Evolutionary conservation across 2,888 invertebrate species (phyloP), one percentile per base, ranked within the genome.

Genomic region (Brachypterus glaber): DNA sequence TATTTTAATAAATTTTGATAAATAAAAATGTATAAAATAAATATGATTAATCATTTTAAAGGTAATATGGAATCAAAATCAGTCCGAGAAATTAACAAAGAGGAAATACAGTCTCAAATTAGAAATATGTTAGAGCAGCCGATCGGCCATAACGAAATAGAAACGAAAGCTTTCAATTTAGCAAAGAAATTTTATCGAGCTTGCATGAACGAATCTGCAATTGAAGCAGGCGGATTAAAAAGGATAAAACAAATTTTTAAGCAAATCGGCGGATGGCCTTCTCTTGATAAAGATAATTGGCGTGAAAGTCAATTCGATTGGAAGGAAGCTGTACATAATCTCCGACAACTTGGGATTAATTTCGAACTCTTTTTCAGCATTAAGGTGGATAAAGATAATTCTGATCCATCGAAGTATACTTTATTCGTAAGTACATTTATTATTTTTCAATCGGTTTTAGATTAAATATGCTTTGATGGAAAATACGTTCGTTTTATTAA

Each of bases 201-300:
- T 37, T 65, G 65, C 51, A 57, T 57, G 53, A 59, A 62, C 46
- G 55, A 55, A 33, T 52, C 47, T 25, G 55, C 57, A 21, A 52
- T 57, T 32, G 58, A 62, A 38, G 47, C 45, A 36, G 52, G 53
- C 27, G 59, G 59, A 37, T 49, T 62, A 41, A 45, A 48, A 33
- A 47, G 51, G 44, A 52, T 62, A 17, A 57, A 52, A 47, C 49
- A 53, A 37, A 52, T 63, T 40, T 57, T 76, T 30, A 52, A 57
- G 17, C 60, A 65, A 46, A 64, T 76, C 18, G 76, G 76, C 11
- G 75, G 74, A 1, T 77, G 76, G 76, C 77, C 77, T 4, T 64
- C 67, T n/a, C 52, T 72, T 8, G 66, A 66, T 41, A 66, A 66
- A n/a, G 54, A 59, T 40, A 53, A 58, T 35, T 72, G 71, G 71